Evolutionary conservation across 1,140 invertebrate species (phyloP).

Genomic region (Notospermus geniculatus): DNA sequence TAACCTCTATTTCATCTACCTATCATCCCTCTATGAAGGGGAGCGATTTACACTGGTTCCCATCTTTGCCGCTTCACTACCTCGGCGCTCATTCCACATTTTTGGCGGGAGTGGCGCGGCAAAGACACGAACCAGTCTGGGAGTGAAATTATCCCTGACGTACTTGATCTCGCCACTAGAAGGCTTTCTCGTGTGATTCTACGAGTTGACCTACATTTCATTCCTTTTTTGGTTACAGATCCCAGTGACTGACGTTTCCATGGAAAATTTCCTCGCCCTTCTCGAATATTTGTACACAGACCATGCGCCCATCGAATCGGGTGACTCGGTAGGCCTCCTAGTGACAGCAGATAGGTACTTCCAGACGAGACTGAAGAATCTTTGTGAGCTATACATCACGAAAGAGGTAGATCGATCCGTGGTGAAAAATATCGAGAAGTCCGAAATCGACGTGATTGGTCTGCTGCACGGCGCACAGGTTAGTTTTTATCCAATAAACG

Average conservation of each 20-base stretch:
- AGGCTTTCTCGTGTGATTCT: no score
- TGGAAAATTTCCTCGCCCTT: conserved; percentile 41
- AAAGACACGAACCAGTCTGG: no score
- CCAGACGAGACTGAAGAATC: conserved; percentile 33
- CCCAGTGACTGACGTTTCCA: conserved; percentile 27
- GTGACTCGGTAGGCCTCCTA: conserved; percentile 38
- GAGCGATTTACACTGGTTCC: no score
- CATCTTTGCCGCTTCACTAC: no score
- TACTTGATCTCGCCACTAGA: no score
- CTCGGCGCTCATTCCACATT: no score
- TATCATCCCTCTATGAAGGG: no score
- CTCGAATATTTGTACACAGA: conserved; percentile 50
- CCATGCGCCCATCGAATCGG: conserved; percentile 45
- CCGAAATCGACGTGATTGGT: conserved; percentile 48
- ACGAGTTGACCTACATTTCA: neutral
- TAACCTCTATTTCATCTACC: no score
- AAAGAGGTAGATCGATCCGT: conserved; percentile 45
- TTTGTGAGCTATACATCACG: conserved; percentile 49
- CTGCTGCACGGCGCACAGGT: conserved; percentile 43
- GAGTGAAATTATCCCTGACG: no score
- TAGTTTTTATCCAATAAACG: conserved; percentile 4
- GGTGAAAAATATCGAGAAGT: conserved; percentile 39
- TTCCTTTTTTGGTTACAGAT: conserved; percentile 28
- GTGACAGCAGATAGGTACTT: conserved; percentile 43
- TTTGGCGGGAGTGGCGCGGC: no score